phyloP scores from a whole-genome alignment of 1,140 invertebrate species.

The Lerema accius region DNA sequence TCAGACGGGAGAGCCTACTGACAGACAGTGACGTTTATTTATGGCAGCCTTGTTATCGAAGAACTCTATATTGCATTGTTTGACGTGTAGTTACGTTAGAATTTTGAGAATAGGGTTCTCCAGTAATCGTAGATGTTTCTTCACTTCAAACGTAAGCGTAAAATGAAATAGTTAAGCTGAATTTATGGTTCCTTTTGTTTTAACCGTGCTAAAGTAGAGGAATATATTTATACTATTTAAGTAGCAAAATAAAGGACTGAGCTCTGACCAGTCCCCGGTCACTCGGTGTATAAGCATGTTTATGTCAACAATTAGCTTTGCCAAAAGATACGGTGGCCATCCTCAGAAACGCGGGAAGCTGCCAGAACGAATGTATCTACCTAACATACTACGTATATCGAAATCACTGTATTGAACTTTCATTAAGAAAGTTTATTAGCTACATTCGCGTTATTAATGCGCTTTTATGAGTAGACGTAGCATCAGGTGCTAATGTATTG shows the following conservation, averaged over 20 bases:
- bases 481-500: not conserved
- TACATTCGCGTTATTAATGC: not conserved
- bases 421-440: conserved; percentile 5
- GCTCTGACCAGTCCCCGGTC: conserved; percentile 43
- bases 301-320: conserved; percentile 64
- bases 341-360: conserved; percentile 9
- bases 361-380: conserved; percentile 10
- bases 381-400: not conserved
- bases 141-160: no score
- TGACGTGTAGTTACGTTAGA: no score
- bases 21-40: no score
- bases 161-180: no score
- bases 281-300: conserved; percentile 47
- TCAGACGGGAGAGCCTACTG: no score
- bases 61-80: no score
- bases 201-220: no score
- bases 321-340: conserved; percentile 40
- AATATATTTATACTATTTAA: no score
- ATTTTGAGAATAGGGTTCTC: no score
- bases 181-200: no score
- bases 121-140: no score
- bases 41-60: no score
- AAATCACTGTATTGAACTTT: conserved; percentile 13
- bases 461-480: not conserved
- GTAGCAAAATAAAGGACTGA: conserved; percentile 26